A percentile compares a stretch with the other conserved stretches of the same genome.
These are phyloP conservation scores for Hesperia comma DNA, from an alignment of 2,888 invertebrate species.

Conservation along the genomic window DNA sequence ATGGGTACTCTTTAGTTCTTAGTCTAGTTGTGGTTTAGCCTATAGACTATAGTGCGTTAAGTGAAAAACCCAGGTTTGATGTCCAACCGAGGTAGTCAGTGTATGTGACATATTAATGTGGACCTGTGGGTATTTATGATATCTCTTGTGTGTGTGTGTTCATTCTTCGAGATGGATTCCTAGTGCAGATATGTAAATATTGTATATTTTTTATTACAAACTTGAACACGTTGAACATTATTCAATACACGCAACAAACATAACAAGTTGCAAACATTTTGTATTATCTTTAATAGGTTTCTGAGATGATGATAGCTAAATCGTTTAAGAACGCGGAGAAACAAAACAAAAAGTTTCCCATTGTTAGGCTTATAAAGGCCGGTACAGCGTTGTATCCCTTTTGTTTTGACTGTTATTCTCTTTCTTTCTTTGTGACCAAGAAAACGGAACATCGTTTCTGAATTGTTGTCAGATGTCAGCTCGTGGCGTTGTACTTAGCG, in stretches of 20 bases:
- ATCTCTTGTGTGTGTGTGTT: too few relatives aligned
- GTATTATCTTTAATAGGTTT: constrained; percentile 35
- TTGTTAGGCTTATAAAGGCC: constrained; percentile 35
- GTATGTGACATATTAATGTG: too few relatives aligned
- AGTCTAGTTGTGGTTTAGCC: too few relatives aligned
- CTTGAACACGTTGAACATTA: too few relatives aligned
- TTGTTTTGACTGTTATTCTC: constrained; percentile 30
- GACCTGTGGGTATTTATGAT: too few relatives aligned
- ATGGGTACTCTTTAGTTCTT: too few relatives aligned
- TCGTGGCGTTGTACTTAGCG: not conserved
- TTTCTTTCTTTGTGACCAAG: constrained; percentile 27
- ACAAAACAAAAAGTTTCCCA: constrained; percentile 34
- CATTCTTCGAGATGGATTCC: too few relatives aligned
- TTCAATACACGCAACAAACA: not conserved
- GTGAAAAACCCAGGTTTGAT: too few relatives aligned
- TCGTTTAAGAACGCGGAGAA: constrained; percentile 25
- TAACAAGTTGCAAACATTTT: constrained; percentile 23
- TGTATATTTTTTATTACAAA: too few relatives aligned
- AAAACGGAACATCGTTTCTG: constrained; percentile 29
- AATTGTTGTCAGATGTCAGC: constrained; percentile 22
- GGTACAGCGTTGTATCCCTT: constrained; percentile 30
- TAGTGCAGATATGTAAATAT: too few relatives aligned
- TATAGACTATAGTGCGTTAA: too few relatives aligned
- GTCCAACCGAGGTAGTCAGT: too few relatives aligned
- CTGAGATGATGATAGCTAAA: constrained; percentile 30